Conservation (phyloP, 1,140 invertebrate genomes). For the Acromyrmex charruanus region DNA sequence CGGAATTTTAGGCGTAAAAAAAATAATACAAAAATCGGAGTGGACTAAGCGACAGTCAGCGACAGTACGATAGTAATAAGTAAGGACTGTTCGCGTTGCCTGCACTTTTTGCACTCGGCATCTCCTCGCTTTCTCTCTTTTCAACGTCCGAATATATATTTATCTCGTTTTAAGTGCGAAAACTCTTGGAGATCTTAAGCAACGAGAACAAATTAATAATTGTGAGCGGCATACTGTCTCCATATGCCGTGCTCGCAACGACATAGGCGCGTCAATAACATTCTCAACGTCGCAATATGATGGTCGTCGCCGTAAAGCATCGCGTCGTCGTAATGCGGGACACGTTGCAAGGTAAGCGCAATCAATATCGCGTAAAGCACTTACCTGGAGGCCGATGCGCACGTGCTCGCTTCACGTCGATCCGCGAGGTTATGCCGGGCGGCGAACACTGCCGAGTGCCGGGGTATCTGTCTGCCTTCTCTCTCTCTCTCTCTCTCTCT, state of each 20-base stretch:
- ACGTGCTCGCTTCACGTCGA: constrained; percentile 67
- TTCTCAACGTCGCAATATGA: not conserved
- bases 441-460: constrained; percentile 36
- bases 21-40: too few species aligned
- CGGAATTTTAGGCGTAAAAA: too few species aligned
- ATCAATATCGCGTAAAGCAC: constrained; percentile 47
- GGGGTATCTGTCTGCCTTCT: not conserved
- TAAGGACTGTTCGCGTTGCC: too few species aligned
- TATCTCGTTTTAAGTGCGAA: too few species aligned
- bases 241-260: not conserved
- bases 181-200: too few species aligned
- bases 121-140: too few species aligned
- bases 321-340: not conserved
- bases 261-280: constrained; percentile 4
- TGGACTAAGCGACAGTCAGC: too few species aligned
- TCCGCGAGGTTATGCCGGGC: constrained; percentile 64
- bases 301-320: not conserved
- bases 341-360: constrained; percentile 24
- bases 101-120: too few species aligned
- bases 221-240: not conserved
- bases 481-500: constrained; percentile 13
- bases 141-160: too few species aligned
- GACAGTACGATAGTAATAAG: too few species aligned
- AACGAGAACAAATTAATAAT: too few species aligned
- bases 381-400: constrained; percentile 69